Percentiles rank a stretch among this genome's conserved stretches.
Conservation (phyloP, 2,888 invertebrate genomes). For the Agrotis puta region DNA sequence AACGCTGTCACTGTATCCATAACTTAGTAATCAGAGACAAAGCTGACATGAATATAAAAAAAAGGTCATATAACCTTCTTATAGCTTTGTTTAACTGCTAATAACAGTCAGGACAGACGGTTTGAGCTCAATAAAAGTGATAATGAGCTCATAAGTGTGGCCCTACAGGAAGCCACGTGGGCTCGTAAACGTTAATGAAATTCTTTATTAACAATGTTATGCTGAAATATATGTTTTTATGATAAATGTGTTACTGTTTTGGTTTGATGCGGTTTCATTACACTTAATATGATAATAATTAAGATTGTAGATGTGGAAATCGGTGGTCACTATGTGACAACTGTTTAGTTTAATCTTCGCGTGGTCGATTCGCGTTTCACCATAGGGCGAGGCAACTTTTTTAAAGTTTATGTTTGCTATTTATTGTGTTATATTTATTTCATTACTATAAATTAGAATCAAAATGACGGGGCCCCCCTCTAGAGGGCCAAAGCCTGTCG, state of each 20-base stretch:
- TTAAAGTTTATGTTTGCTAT: too few relatives aligned
- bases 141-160: constrained; percentile 71
- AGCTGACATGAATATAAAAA: constrained; percentile 40
- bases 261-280: constrained; percentile 22
- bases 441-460: too few relatives aligned
- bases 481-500: too few relatives aligned
- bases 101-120: constrained; percentile 66
- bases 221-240: constrained; percentile 37
- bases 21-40: constrained; percentile 41
- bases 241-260: constrained; percentile 52
- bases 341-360: too few relatives aligned
- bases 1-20: constrained; percentile 14
- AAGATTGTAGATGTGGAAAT: background rate
- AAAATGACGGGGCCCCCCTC: too few relatives aligned
- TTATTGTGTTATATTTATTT: too few relatives aligned
- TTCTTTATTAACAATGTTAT: constrained; percentile 71
- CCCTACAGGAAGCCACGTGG: constrained; percentile 63
- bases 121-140: constrained; percentile 72
- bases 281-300: background rate
- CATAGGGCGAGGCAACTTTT: too few relatives aligned
- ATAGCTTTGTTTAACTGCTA: constrained; percentile 65
- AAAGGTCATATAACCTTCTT: constrained; percentile 54
- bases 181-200: constrained; percentile 79
- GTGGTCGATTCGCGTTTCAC: too few relatives aligned
- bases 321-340: too few relatives aligned